phyloP scores from a whole-genome alignment of 2,113 vertebrate genomes.

The Hyaena hyaena region DNA sequence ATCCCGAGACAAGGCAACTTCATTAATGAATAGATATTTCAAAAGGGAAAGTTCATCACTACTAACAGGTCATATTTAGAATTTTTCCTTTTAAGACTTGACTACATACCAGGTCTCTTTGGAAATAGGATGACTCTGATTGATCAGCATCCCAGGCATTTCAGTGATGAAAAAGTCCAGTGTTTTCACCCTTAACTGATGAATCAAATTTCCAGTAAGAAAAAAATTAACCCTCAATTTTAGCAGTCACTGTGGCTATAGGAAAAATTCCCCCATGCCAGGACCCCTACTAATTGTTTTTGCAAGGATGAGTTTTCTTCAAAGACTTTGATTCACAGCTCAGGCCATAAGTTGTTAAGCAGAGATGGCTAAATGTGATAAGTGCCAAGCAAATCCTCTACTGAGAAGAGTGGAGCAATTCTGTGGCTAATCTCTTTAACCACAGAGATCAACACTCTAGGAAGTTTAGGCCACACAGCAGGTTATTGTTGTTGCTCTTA shows the following conservation, averaged over 20 bases:
- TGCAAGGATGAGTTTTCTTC: background rate
- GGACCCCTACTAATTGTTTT: background rate
- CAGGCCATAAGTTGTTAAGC: background rate
- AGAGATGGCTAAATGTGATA: background rate
- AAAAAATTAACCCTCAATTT: conserved; percentile 51
- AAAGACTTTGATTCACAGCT: background rate
- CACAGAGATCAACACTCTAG: background rate
- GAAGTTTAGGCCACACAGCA: background rate
- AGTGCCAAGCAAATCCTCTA: background rate
- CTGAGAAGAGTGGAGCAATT: background rate
- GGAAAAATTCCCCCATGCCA: conserved; percentile 1
- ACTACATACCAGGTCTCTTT: background rate
- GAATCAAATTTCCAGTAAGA: conserved; percentile 58
- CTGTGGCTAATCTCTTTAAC: conserved; percentile 1
- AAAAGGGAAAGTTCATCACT: background rate
- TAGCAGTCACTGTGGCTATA: background rate
- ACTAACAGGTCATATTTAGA: conserved; percentile 36
- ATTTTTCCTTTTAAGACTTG: conserved; percentile 54
- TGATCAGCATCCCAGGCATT: conserved; percentile 46
- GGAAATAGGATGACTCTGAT: conserved; percentile 48
- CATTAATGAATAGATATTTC: conserved; percentile 14
- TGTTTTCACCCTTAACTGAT: conserved; percentile 58
- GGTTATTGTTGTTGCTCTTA: background rate
- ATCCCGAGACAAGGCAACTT: background rate
- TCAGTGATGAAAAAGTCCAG: conserved; percentile 62